These are phyloP conservation scores for Trematomus bernacchii DNA, from an alignment of 2,797 vertebrate genomes.

Conservation along the genomic window DNA sequence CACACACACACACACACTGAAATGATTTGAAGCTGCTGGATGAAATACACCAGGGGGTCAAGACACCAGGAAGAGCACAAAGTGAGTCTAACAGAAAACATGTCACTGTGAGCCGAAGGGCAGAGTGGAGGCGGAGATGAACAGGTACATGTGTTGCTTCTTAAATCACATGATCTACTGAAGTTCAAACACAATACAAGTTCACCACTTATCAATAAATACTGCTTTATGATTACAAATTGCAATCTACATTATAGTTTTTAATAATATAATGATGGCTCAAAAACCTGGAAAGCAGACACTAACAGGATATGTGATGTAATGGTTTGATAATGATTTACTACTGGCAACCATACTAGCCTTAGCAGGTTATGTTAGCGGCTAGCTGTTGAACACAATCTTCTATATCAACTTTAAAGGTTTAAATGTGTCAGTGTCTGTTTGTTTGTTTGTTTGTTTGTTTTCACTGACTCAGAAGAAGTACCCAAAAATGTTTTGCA, in stretches of 20 bases:
- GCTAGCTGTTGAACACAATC: not conserved
- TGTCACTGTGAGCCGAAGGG: slow-evolving; percentile 38
- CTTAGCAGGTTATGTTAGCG: not conserved
- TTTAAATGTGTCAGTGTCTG: not conserved
- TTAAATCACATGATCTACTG: slow-evolving; percentile 27
- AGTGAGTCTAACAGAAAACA: slow-evolving; percentile 53
- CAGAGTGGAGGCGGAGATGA: slow-evolving; percentile 36
- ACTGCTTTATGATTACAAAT: slow-evolving; percentile 39
- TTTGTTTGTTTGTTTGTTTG: not conserved
- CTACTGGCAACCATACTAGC: too few relatives aligned
- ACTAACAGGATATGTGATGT: slow-evolving; percentile 1
- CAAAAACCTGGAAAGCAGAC: slow-evolving; percentile 19
- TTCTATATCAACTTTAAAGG: not conserved
- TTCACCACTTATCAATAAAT: slow-evolving; percentile 42
- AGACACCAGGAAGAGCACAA: slow-evolving; percentile 48
- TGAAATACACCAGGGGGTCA: slow-evolving; percentile 66
- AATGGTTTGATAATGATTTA: not conserved
- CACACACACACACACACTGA: slow-evolving; percentile 15
- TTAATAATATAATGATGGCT: too few relatives aligned
- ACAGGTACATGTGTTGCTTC: slow-evolving; percentile 35
- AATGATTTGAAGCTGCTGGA: slow-evolving; percentile 63
- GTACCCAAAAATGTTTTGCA: too few relatives aligned
- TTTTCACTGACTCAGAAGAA: not conserved
- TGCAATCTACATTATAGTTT: slow-evolving; percentile 8
- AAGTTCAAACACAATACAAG: slow-evolving; percentile 33